These are phyloP conservation scores for Turritopsis rubra DNA, from an alignment of 30 jellyfish, hydroid and myxozoan species.

Conservation along the genomic window DNA sequence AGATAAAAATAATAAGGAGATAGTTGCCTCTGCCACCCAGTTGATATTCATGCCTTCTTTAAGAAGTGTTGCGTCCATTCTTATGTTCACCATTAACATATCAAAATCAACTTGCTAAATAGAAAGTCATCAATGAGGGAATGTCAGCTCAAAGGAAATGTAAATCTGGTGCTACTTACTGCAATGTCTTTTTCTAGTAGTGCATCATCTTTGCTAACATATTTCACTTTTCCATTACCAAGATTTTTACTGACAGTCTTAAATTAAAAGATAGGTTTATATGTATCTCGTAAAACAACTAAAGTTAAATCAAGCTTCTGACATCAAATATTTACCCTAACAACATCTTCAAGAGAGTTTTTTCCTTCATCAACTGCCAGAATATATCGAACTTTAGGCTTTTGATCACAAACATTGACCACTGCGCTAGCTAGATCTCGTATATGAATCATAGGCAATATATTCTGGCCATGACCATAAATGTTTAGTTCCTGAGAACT, in stretches of 20 bases:
- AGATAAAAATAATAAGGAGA: not conserved
- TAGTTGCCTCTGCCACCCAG: constrained; percentile 78
- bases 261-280: not conserved
- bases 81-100: constrained; percentile 55
- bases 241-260: constrained; percentile 73
- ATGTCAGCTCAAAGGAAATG: not conserved
- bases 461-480: constrained; percentile 80
- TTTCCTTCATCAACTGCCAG: constrained; percentile 95
- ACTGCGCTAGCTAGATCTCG: constrained; percentile 71
- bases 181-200: constrained; percentile 69
- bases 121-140: not conserved
- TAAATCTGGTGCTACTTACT: constrained; percentile 26
- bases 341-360: constrained; percentile 78
- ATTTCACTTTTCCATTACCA: constrained; percentile 70
- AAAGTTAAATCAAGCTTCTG: not conserved
- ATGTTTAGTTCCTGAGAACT: constrained; percentile 49
- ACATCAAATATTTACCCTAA: constrained; percentile 43
- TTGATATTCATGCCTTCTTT: constrained; percentile 73
- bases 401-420: constrained; percentile 70
- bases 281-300: not conserved
- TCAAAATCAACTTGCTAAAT: constrained; percentile 86
- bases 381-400: constrained; percentile 75
- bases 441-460: constrained; percentile 74
- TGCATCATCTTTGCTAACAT: constrained; percentile 74
- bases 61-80: constrained; percentile 76